Base-by-base conservation (phyloP, 2,797 vertebrate species). In the Nasua narica region DNA sequence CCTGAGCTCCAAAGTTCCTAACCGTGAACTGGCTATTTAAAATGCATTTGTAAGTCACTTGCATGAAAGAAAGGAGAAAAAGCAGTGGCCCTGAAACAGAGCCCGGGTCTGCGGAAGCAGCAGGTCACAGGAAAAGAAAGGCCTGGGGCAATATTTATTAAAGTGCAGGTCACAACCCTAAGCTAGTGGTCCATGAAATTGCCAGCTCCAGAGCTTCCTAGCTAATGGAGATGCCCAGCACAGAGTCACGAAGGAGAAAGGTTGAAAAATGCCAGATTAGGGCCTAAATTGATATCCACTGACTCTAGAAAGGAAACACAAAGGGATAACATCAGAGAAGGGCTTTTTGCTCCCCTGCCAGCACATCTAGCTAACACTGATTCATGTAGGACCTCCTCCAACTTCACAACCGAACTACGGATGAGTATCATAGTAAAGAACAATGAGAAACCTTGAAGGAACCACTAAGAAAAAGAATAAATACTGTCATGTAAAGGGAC, bases 181-280 rank as follows among this genome's bases (percentile, higher is more conserved):
- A 96, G 83, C 74, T 91, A 97, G 94, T 96, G 77, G 94, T 70
- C 97, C 96, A 96, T 97, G 96, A 97, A 97, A 97, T 94, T 96
- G 84, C 96, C 96, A 93, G 97, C 96, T 95, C 96, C 90, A 85
- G 77, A 96, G 85, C 85, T 96, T 96, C 89, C 90, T 87, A 94
- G 67, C 87, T 97, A 96, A 96, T 94, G 96, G 93, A 97, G 96
- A 96, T 95, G 67, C 90, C 91, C 58, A 96, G 60, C 77, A 92
- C 89, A 96, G 50, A 97, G n/a, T 89, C 84, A 96, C 12, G 0
- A 13, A 65, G 62, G 50, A 96, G 67, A 96, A 96, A 95, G 93
- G 91, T 43, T 97, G 96, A 97, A 97, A 96, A 98, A 94, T 90
- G 46, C 72, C 87, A 97, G 69, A 96, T 96, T 96, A 96, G 74